Evolutionary conservation across 2,797 vertebrate genomes (phyloP).

Genomic region (Schizothorax lantsangensis): DNA sequence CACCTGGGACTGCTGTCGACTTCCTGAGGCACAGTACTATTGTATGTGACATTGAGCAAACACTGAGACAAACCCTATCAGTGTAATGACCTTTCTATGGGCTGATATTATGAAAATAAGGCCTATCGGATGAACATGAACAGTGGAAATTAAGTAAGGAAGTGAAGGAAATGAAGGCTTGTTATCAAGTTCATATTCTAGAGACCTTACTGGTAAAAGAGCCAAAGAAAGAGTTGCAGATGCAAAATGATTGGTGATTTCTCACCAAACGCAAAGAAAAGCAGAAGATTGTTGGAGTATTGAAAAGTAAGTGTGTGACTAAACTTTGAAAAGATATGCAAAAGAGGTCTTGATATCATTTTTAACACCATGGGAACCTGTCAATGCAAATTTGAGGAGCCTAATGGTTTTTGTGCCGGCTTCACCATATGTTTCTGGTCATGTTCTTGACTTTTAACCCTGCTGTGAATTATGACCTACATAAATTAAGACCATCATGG

Average conservation of each 20-base stretch:
- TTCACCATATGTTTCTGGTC: constrained; percentile 12
- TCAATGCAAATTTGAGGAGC: constrained; percentile 15
- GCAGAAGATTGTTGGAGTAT: background rate
- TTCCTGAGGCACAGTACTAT: constrained; percentile 9
- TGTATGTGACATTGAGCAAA: constrained; percentile 46
- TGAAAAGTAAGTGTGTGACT: background rate
- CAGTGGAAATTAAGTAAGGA: background rate
- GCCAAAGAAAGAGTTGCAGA: background rate
- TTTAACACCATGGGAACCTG: background rate
- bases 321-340: constrained; percentile 16
- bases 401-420: background rate
- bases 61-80: constrained; percentile 40
- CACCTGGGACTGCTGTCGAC: background rate
- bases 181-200: background rate
- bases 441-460: constrained; percentile 8
- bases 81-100: constrained; percentile 18
- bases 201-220: background rate
- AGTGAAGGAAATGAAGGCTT: background rate
- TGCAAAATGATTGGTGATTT: background rate
- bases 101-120: constrained; percentile 55
- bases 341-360: constrained; percentile 15
- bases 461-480: constrained; percentile 61
- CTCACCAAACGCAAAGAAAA: background rate
- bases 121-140: constrained; percentile 26
- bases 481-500: constrained; percentile 10